Evolutionary conservation across 2,888 invertebrate species (phyloP), one percentile per base, ranked within the genome.

Genomic region (Melinopterus prodromus): DNA sequence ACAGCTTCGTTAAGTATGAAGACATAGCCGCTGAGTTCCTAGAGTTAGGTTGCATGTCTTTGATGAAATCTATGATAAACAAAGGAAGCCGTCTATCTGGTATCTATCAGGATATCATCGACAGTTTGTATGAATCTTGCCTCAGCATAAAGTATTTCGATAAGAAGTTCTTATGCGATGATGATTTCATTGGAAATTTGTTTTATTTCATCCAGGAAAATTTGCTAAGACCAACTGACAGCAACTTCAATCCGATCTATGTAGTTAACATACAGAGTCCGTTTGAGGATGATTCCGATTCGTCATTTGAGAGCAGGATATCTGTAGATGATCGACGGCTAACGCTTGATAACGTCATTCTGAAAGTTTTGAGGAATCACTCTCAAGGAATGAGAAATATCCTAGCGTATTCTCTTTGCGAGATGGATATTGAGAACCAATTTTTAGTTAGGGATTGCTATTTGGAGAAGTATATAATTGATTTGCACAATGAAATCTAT

Each of bases 71-170:
- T 6, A 37, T 77, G 16, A 72, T 16, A 12, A 72, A 4, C 6
- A 78, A 77, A 69, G 16, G 76, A 12, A 80, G 74, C 9, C 12
- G 74, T 5, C 9, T 71, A 26, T 12, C 78, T 6, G 26, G 70
- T 74, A 74, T 74, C n/a, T 74, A 26, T n/a, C n/a, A 76, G n/a
- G 79, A 80, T 74, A 80, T 84, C 7, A 78, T 82, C 14, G 72
- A 80, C 9, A 37, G 75, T 2, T 36, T 83, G 37, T 79, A 75
- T 16, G 78, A 81, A 70, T 77, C 81, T 36, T 83, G 80, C 75
- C 77, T 84, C 26, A 82, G 83, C 6, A 16, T 84, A 9, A 84
- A 84, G 77, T 84, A 83, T 76, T 80, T 80, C 77, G 82, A 80
- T 36, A 82, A 78, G 6, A 69, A 78, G 16, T 75, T 53, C 26